Base-by-base conservation (phyloP, 1,140 invertebrate species). In the Drosophila mauritiana region DNA sequence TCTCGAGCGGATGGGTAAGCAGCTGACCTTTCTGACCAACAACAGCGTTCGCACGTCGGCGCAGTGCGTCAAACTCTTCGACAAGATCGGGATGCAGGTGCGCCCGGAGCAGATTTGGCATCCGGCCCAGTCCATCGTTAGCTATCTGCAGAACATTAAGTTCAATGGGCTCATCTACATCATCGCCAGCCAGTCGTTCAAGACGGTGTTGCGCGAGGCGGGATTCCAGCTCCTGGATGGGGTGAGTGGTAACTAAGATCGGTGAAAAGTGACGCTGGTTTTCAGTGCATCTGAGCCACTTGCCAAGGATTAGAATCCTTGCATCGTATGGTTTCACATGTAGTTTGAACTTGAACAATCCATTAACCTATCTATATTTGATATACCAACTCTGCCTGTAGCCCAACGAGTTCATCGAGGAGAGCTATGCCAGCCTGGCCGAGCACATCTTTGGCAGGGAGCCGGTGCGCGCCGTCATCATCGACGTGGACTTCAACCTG, bases 21-120 rank as follows among this genome's bases (percentile, higher is more conserved):
- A 93, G 49, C 90, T 97, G 0, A 93, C 95, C 57, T 95, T 95
- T 65, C 93, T 97, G 0, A 96, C 96, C 2, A 97, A 97, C 82
- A 97, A 97, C 84, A 94, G 93, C 61, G 83, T 93, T 1, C 62
- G 92, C 25, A 85, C 72, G 0, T 39, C 90, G 53, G 79, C 93
- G 2, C 72, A 91, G 7, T 93, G 93, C 54, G 77, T 90, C 5
- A 5, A n/a, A 4, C 45, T 42, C 2, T 90, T 89, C 15, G 45
- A 12, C n/a, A 56, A 57, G 6, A 10, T 61, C 5, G 70, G 78
- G 12, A 6, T 89, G 42, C 17, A 61, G 12, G 64, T 85, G 64
- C 3, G 15, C 1, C 53, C 68, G 65, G 45, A 88, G 4, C 74
- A 94, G 53, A 58, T 94, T 15, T 91, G 93, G 45, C 92, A 92